Evolutionary conservation across 2,797 vertebrate species (phyloP).

Genomic region (Ciconia nigra): DNA sequence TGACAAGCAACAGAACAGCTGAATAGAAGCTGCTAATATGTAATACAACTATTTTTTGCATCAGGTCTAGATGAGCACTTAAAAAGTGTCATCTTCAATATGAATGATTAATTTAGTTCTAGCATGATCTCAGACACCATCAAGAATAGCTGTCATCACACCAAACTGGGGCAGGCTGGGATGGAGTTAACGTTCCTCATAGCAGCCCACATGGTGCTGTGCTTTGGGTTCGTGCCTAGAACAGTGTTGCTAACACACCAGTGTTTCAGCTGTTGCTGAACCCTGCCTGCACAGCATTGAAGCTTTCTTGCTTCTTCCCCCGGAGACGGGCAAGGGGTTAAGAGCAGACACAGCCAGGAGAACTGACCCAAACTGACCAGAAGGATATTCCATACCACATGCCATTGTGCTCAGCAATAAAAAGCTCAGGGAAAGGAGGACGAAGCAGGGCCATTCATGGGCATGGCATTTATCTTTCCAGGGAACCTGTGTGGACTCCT

Average conservation of each 20-base stretch:
- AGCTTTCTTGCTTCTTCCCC: background rate
- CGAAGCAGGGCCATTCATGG: background rate
- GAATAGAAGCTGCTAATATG: background rate
- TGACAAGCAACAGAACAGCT: background rate
- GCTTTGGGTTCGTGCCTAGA: background rate
- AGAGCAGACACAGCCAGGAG: background rate
- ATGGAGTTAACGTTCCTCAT: background rate
- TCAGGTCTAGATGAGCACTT: background rate
- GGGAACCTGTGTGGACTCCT: background rate
- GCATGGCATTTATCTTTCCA: background rate
- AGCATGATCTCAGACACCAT: background rate
- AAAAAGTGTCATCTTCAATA: background rate
- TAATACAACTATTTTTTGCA: background rate
- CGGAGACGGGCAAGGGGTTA: rapidly evolving
- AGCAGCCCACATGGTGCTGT: rapidly evolving
- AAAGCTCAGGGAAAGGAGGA: background rate
- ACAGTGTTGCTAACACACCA: rapidly evolving
- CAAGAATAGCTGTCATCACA: background rate
- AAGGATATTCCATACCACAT: background rate
- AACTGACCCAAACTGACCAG: background rate
- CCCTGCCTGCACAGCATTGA: background rate
- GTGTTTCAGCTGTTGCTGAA: background rate
- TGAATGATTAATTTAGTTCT: background rate
- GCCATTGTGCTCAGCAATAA: background rate
- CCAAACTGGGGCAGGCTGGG: background rate